Base-by-base conservation (phyloP, 2,888 invertebrate species). In the Acanthosepion esculentum region DNA sequence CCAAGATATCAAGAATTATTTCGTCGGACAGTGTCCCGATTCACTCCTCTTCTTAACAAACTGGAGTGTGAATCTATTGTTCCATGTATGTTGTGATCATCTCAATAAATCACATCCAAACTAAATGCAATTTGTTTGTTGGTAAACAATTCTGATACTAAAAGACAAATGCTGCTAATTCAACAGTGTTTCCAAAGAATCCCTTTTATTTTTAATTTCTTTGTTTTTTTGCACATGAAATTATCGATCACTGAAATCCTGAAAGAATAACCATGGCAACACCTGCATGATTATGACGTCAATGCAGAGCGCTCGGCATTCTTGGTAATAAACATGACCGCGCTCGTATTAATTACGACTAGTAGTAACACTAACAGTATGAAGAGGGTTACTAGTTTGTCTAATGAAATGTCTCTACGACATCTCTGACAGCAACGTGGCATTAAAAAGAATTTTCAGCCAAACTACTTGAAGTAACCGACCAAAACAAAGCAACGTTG, bases 251-350 rank as follows among this genome's bases (percentile, higher is more conserved):
- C 12, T 78, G 78, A 78, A 78, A 33, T 78, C n/a, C 78, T 33
- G n/a, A 78, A n/a, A 78, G 78, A 78, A 78, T 78, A 12, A n/a
- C 78, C 78, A 78, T 78, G 33, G 78, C 78, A 78, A 78, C 78
- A 78, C 78, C 78, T 78, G 78, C 78, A 78, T n/a, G 78, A 78
- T 78, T 78, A 78, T 78, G 78, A 78, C 78, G 78, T 78, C 78
- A 78, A n/a, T 78, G n/a, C 78, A 78, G 15, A 78, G 78, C 78
- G 78, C 26, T 23, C 20, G 5, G 59, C 23, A 59, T 59, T 59
- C 23, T 59, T 59, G 23, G 55, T 55, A 55, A 55, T 55, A 55
- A 59, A 20, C 23, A 59, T 55, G 15, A 59, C 59, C 5, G 20
- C 3, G 23, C 23, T 23, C 59, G 20, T 50, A 12, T 50, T 50